Conservation (phyloP, 2,888 invertebrate species). For the Scaptomyza tumidula region DNA sequence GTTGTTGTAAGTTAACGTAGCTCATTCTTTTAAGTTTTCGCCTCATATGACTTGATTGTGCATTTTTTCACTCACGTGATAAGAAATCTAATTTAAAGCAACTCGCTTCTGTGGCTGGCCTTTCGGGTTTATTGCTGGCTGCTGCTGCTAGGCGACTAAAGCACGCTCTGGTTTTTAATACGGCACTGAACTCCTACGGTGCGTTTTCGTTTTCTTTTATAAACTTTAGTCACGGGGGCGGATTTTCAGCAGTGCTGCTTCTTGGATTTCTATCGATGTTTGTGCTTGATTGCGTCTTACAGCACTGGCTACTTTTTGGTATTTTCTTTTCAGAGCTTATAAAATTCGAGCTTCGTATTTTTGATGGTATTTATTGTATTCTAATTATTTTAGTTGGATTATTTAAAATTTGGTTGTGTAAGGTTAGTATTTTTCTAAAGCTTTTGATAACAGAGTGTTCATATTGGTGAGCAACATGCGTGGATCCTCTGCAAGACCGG, state of each 20-base stretch:
- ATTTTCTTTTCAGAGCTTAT: background rate
- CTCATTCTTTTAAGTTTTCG: slow-evolving; percentile 58
- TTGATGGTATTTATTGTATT: slow-evolving; percentile 22
- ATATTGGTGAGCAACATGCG: slow-evolving; percentile 92
- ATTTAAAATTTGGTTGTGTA: slow-evolving; percentile 21
- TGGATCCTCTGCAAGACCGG: slow-evolving; percentile 96
- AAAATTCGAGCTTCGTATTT: slow-evolving; percentile 6
- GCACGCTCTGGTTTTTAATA: slow-evolving; percentile 68
- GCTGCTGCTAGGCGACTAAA: slow-evolving; percentile 65
- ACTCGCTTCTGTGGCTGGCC: slow-evolving; percentile 84
- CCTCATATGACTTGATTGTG: slow-evolving; percentile 60
- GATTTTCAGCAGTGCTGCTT: slow-evolving; percentile 24
- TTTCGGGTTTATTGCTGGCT: slow-evolving; percentile 82
- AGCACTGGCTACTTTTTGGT: slow-evolving; percentile 7
- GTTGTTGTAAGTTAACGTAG: slow-evolving; percentile 24
- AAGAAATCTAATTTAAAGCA: slow-evolving; percentile 92
- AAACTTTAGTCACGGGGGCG: slow-evolving; percentile 76
- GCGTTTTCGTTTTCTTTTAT: slow-evolving; percentile 65
- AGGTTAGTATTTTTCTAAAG: slow-evolving; percentile 90
- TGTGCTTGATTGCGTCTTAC: background rate
- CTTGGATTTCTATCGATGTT: slow-evolving; percentile 29
- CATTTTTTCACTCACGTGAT: slow-evolving; percentile 89
- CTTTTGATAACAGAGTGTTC: slow-evolving; percentile 93
- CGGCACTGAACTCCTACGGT: slow-evolving; percentile 71
- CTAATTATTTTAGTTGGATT: slow-evolving; percentile 11